These are phyloP conservation scores for Rhabdornis inornatus DNA, from an alignment of 2,113 vertebrate genomes.

Conservation along the genomic window DNA sequence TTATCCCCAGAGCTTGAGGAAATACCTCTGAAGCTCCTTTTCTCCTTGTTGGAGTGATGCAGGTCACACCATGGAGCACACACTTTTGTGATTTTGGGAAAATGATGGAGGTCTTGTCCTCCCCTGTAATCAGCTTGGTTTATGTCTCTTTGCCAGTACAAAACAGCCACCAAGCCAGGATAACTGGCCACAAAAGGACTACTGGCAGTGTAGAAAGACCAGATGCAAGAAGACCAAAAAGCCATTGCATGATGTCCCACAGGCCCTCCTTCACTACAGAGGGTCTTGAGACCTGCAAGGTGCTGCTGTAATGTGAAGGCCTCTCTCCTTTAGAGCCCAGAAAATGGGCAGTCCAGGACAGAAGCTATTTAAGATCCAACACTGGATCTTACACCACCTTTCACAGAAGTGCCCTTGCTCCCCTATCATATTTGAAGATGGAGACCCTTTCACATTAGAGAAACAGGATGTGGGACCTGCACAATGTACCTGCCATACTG, in stretches of 20 bases:
- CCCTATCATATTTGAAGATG: background rate
- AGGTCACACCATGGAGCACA: accelerated
- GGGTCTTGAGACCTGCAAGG: accelerated
- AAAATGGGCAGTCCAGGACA: background rate
- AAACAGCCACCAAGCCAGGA: background rate
- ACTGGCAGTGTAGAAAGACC: background rate
- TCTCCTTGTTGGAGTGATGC: background rate
- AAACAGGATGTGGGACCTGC: background rate
- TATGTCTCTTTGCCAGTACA: background rate
- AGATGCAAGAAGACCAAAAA: background rate
- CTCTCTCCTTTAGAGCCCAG: background rate
- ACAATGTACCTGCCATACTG: background rate
- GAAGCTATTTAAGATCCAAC: background rate
- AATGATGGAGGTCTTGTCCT: background rate
- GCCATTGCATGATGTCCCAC: accelerated
- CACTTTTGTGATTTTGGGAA: background rate
- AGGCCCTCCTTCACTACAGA: accelerated
- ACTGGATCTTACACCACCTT: background rate
- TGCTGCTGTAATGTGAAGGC: accelerated
- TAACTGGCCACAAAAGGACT: background rate
- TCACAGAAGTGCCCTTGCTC: accelerated
- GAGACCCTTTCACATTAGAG: background rate
- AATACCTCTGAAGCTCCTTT: background rate
- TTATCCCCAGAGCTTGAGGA: background rate
- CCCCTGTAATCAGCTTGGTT: background rate